Evolutionary conservation across 2,113 vertebrate species (phyloP).

Genomic region (Psettodes erumei): DNA sequence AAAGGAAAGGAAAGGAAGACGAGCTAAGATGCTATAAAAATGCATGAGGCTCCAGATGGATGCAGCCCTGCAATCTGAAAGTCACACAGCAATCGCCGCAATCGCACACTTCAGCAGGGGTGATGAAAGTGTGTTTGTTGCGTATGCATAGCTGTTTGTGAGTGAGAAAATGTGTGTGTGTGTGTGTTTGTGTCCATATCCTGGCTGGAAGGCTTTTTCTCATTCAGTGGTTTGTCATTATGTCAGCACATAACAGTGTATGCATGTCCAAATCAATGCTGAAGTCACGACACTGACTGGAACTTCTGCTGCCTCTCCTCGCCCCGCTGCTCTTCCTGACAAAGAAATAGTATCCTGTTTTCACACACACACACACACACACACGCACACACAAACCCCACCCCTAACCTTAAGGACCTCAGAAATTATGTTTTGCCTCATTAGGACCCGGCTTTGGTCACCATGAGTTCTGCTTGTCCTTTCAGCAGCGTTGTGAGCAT

Average conservation of each 20-base stretch:
- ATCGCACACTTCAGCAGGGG: slow-evolving; percentile 48
- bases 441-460: too few species aligned
- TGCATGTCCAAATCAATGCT: slow-evolving; percentile 44
- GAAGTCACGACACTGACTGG: slow-evolving; percentile 31
- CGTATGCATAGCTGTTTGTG: slow-evolving; percentile 1
- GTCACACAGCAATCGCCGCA: slow-evolving; percentile 48
- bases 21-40: slow-evolving; percentile 67
- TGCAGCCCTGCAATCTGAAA: slow-evolving; percentile 58
- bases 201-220: slow-evolving; percentile 36
- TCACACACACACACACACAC: neutral
- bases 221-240: slow-evolving; percentile 51
- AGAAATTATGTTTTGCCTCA: too few species aligned
- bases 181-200: slow-evolving; percentile 2
- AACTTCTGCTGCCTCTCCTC: neutral
- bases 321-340: neutral
- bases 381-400: neutral
- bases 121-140: slow-evolving; percentile 24
- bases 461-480: too few species aligned
- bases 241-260: slow-evolving; percentile 46
- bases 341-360: neutral
- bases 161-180: neutral
- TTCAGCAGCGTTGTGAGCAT: neutral
- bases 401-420: too few species aligned
- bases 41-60: slow-evolving; percentile 57
- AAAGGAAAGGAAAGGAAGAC: slow-evolving; percentile 23